A percentile compares a stretch with the other conserved stretches of the same genome.
Conservation (phyloP, 2,113 vertebrate genomes). For the Calidris pugnax region DNA sequence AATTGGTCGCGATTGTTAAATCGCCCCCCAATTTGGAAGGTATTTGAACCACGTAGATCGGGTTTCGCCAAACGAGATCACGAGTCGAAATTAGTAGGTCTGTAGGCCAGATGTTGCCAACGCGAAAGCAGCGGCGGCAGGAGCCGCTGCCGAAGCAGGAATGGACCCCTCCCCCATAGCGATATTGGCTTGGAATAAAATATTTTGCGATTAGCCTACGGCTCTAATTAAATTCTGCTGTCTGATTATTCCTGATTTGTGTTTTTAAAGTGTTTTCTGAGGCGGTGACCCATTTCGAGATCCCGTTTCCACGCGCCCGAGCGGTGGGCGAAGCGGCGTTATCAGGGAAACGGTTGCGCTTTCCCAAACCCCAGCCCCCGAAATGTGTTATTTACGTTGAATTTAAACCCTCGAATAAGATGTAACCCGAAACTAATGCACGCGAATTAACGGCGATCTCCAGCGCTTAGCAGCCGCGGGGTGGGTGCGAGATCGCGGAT, state of each 20-base stretch:
- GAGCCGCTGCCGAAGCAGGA: constrained; percentile 26
- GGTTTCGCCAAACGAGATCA: constrained; percentile 70
- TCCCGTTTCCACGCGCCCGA: not conserved
- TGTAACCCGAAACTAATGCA: not conserved
- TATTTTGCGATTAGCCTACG: constrained; percentile 58
- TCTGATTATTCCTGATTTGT: constrained; percentile 53
- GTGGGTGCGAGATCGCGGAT: not conserved
- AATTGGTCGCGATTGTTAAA: constrained; percentile 73
- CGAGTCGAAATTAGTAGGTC: constrained; percentile 74
- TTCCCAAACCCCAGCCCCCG: not conserved
- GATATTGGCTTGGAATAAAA: constrained; percentile 60
- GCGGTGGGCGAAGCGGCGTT: constrained; percentile 3
- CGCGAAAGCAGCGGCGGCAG: constrained; percentile 46
- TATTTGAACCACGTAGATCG: constrained; percentile 76
- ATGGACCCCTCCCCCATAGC: constrained; percentile 17
- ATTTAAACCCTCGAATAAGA: constrained; percentile 11
- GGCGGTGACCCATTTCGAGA: constrained; percentile 23
- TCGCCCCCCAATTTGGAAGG: constrained; percentile 72
- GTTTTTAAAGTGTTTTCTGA: constrained; percentile 16
- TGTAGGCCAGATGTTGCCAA: constrained; percentile 82
- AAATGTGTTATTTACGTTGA: constrained; percentile 7
- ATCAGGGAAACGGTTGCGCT: not conserved
- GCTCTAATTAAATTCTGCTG: constrained; percentile 52
- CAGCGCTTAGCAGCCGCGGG: not conserved
- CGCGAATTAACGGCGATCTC: constrained; percentile 4